phyloP scores from a whole-genome alignment of 2,888 invertebrate species.

The Lottia scabra region DNA sequence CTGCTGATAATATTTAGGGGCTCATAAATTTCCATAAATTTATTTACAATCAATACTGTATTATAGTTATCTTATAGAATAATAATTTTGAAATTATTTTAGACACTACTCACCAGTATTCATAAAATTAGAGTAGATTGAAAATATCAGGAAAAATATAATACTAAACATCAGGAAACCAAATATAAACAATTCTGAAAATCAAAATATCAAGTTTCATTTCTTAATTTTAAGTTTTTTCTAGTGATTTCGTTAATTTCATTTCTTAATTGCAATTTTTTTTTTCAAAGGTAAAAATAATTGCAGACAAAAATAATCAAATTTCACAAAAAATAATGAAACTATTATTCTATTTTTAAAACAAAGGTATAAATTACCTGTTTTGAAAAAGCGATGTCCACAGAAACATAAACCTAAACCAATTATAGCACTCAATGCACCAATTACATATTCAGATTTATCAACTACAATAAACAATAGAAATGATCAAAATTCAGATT shows the following conservation, averaged over 20 bases:
- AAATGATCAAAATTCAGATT: too few species aligned
- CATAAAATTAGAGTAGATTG: conserved; percentile 40
- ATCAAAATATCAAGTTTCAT: background rate
- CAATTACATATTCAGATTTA: conserved; percentile 39
- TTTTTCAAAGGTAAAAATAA: too few species aligned
- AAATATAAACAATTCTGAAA: conserved; percentile 74
- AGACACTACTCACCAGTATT: conserved; percentile 20
- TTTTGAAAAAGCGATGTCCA: conserved; percentile 77
- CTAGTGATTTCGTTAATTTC: too few species aligned
- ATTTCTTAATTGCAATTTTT: too few species aligned
- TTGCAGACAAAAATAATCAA: background rate
- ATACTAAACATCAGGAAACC: conserved; percentile 75
- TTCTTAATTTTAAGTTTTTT: too few species aligned
- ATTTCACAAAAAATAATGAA: background rate
- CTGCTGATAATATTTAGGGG: too few species aligned
- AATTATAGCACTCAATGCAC: conserved; percentile 66
- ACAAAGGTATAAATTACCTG: conserved; percentile 45
- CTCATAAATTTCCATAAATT: too few species aligned
- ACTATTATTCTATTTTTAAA: too few species aligned
- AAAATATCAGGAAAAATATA: conserved; percentile 72
- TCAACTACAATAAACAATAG: conserved; percentile 22
- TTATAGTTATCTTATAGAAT: too few species aligned
- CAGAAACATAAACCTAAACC: conserved; percentile 76
- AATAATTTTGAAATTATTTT: too few species aligned
- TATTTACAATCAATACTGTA: too few species aligned